Base-by-base conservation (phyloP, 92 coral and sea anemone genomes). In the Plumapathes pennacea region DNA sequence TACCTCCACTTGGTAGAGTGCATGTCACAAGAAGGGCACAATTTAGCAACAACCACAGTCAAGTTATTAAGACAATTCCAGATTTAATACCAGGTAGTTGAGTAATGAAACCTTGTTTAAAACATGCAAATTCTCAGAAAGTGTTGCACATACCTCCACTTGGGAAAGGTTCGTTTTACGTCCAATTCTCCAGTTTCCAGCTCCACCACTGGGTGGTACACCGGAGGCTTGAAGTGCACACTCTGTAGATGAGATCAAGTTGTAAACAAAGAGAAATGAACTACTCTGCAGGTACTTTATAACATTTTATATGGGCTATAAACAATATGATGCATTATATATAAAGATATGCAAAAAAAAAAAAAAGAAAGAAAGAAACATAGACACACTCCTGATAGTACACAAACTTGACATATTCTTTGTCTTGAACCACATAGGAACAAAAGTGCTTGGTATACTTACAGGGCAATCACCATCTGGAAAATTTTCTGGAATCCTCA, bases 381-480 rank as follows among this genome's bases (percentile, higher is more conserved):
- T 36, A n/a, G 41, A 9, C n/a, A 36, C n/a, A 36, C 41, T 36
- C 10, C 10, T 42, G 12, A 11, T 11, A 42, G 15, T 15, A 19
- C 21, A 25, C 21, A 42, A 42, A 11, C 21, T 3, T 42, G 21
- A 3, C 48, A 42, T 25, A 46, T 11, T 22, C 22, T 7, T 22
- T 19, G 21, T n/a, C n/a, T n/a, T n/a, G n/a, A n/a, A n/a, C n/a
- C n/a, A n/a, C 17, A 28, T 4, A 5, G 2, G 5, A 4, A 56
- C 8, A 25, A 50, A 18, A 25, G 18, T n/a, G n/a, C 9, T 13
- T 14, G 33, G n/a, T 10, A 58, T 63, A 88, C 96, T 88, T 63
- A 94, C 99, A 24, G 99, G 99, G 31, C 99, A 94, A 11, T 88
- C 99, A 12, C 99, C 99, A 84, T 94, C 99, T 34, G 99, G 99